These are phyloP conservation scores for Thera britannica DNA, from an alignment of 2,888 invertebrate genomes.

Conservation along the genomic window DNA sequence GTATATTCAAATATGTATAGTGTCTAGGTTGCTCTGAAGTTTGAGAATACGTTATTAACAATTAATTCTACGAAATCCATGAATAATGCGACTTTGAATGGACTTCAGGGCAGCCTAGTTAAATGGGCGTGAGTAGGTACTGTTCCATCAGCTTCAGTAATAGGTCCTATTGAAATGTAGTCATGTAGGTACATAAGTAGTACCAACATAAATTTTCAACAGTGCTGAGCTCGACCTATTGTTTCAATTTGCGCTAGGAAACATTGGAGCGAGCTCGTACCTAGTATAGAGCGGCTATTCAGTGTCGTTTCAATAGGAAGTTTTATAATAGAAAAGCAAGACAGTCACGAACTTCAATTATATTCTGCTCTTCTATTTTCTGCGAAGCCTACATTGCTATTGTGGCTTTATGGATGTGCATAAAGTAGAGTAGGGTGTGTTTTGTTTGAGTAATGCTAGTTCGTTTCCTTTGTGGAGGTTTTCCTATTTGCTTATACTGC, in stretches of 20 bases:
- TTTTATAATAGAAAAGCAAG: slow-evolving; percentile 31
- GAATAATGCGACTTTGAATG: not conserved
- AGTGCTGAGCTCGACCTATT: slow-evolving; percentile 30
- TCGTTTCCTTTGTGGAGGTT: slow-evolving; percentile 33
- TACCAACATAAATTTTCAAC: slow-evolving; percentile 35
- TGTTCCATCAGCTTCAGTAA: not conserved
- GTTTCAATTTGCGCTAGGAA: slow-evolving; percentile 36
- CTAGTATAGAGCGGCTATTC: slow-evolving; percentile 35
- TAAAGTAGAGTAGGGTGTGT: slow-evolving; percentile 30
- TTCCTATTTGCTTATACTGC: slow-evolving; percentile 33
- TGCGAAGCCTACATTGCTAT: slow-evolving; percentile 21
- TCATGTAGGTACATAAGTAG: slow-evolving; percentile 1
- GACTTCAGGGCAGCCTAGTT: too few relatives aligned
- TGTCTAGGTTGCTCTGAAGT: not conserved
- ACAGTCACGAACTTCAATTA: slow-evolving; percentile 34
- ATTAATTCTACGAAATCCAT: not conserved
- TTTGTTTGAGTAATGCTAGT: slow-evolving; percentile 33
- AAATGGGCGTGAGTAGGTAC: too few relatives aligned
- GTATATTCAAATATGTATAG: not conserved
- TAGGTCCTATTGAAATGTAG: slow-evolving; percentile 17
- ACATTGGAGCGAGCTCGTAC: slow-evolving; percentile 24
- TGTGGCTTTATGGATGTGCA: slow-evolving; percentile 28
- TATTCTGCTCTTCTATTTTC: slow-evolving; percentile 26
- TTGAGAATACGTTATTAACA: not conserved
- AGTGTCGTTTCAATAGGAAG: slow-evolving; percentile 34